These are phyloP conservation scores for Kryphioiulus occultus DNA, from an alignment of 2,888 invertebrate genomes.

Conservation along the genomic window DNA sequence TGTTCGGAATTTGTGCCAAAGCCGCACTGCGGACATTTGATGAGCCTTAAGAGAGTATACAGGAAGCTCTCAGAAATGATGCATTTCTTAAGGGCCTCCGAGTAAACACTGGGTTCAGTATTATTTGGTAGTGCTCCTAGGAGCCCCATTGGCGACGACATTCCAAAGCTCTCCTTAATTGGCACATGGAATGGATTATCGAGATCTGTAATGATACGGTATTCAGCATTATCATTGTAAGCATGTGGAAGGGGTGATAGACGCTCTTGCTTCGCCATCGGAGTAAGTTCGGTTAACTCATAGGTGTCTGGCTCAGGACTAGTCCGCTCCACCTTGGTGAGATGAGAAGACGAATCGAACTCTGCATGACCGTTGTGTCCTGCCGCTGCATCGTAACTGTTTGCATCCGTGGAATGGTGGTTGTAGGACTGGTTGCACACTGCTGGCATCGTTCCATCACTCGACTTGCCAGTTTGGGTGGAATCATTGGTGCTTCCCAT, in stretches of 20 bases:
- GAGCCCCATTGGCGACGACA: background rate
- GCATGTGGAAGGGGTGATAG: slow-evolving; percentile 42
- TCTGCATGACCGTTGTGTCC: slow-evolving; percentile 33
- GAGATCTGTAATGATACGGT: slow-evolving; percentile 32
- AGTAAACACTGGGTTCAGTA: background rate
- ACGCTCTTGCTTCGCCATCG: slow-evolving; percentile 46
- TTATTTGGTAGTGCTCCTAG: slow-evolving; percentile 21
- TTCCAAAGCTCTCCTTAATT: slow-evolving; percentile 18
- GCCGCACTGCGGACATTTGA: slow-evolving; percentile 49
- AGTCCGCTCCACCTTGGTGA: slow-evolving; percentile 39
- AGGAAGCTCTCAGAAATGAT: slow-evolving; percentile 49
- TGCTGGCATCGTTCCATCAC: slow-evolving; percentile 35
- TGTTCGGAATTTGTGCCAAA: slow-evolving; percentile 48
- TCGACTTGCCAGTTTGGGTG: slow-evolving; percentile 32
- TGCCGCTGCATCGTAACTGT: background rate
- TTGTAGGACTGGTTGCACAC: slow-evolving; percentile 41
- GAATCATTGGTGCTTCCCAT: slow-evolving; percentile 36
- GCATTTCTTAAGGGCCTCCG: slow-evolving; percentile 45
- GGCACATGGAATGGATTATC: slow-evolving; percentile 1
- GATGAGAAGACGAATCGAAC: slow-evolving; percentile 19
- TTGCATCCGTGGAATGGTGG: slow-evolving; percentile 45
- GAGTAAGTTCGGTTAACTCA: slow-evolving; percentile 47
- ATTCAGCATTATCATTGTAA: slow-evolving; percentile 29
- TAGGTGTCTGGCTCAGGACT: slow-evolving; percentile 49
- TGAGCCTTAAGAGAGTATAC: slow-evolving; percentile 39